Base-by-base conservation (phyloP, 1,140 invertebrate species). In the Lithobius niger region DNA sequence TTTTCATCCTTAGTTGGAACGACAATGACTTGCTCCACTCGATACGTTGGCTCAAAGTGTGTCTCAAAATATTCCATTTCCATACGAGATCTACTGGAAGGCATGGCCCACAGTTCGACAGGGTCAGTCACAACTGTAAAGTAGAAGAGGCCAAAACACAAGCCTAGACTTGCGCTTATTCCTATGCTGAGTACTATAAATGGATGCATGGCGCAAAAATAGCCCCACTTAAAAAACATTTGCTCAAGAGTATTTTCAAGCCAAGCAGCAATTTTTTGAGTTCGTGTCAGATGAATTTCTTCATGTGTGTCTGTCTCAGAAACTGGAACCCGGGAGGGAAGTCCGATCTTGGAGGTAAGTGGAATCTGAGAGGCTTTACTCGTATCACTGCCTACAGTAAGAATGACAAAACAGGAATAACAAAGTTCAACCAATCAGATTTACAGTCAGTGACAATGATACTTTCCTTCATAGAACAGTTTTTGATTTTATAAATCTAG, bases 101-200 rank as follows among this genome's bases (percentile, higher is more conserved):
- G 84, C 0, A 93, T 81, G 0, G 94, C 93, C 96, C 96, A 99
- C 25, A 99, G 72, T 70, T 98, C 82, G 0, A 99, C 93, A 0
- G 96, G 96, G 76, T 99, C 84, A 0, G 91, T 97, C 2, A 87
- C 95, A 0, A 94, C 72, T 51, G 78, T 67, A 28, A 89, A 79
- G 49, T 64, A 84, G 74, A 55, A 79, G 78, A 76, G 78, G 67
- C 65, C 89, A 74, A 49, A 87, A 60, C 51, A 69, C 66, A 63
- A 79, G 61, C 52, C 86, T 71, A 60, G 81, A 58, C 71, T 72
- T 73, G 64, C 68, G 59, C 77, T 76, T 0, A 80, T 68, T 62
- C 86, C 86, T 21, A 84, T 57, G 24, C 85, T 73, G 2, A 97
- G 69, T 1, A 95, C 80, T 2, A 81, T 57, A 78, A 82, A 82